A percentile compares a stretch with the other conserved stretches of the same genome.
Conservation (phyloP, 2,113 vertebrate genomes). For the Steatornis caripensis region DNA sequence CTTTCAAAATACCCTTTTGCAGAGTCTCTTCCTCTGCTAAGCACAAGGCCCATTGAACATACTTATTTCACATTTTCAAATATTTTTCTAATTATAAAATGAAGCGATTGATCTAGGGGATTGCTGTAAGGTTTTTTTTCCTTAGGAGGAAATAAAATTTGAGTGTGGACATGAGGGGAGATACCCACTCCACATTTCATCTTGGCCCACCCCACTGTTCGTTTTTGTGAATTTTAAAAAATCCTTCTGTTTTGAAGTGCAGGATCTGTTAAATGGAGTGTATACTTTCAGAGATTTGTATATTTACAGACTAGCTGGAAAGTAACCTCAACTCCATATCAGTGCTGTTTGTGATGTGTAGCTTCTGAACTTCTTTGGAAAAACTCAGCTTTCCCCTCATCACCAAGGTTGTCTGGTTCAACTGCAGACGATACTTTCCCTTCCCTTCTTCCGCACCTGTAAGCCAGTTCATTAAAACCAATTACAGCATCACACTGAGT, state of each 20-base stretch:
- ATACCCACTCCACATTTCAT: background rate
- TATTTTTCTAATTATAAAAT: background rate
- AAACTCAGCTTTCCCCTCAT: background rate
- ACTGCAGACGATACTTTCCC: background rate
- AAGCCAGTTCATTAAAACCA: background rate
- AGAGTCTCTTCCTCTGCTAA: background rate
- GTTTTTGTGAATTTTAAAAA: background rate
- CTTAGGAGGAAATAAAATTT: background rate
- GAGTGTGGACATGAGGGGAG: background rate
- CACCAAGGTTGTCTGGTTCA: background rate
- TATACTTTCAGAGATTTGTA: background rate
- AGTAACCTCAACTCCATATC: background rate
- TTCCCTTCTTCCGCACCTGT: background rate
- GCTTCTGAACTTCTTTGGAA: background rate
- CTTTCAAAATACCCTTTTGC: conserved; percentile 29
- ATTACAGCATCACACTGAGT: background rate
- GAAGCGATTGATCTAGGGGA: background rate
- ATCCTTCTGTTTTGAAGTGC: background rate
- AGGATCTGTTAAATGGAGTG: background rate
- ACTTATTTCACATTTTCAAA: background rate
- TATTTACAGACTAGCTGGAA: background rate
- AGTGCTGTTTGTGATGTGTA: background rate
- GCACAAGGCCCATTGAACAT: background rate
- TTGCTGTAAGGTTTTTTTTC: background rate
- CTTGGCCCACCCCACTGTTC: background rate